Base-by-base conservation (phyloP, 2,797 vertebrate species). In the Gouania willdenowi region DNA sequence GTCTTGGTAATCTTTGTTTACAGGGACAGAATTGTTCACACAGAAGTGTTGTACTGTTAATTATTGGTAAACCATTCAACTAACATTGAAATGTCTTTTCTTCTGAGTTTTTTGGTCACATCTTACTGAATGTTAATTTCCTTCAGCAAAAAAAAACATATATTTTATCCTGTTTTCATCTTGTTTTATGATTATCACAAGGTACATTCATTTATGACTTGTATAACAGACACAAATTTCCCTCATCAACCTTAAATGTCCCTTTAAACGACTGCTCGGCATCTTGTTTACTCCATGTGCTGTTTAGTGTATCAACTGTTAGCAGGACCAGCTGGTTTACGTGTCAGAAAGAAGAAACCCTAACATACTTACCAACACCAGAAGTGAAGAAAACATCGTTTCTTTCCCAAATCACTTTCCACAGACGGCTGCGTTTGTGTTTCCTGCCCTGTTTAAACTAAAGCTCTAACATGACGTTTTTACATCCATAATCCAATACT, bases 251-350 rank as follows among this genome's bases (percentile, higher is more conserved):
- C 39, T 26, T 20, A 23, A 58, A 44, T 18, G 66, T 35, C 15
- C 14, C 9, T 51, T 57, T 64, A 24, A 67, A 62, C 26, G 47
- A 40, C 24, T 26, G 32, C 31, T 45, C 4, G 63, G 44, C 25
- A 40, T 69, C 38, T 65, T 67, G 58, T 77, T 79, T 71, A 49
- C 41, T 63, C 23, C 9, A 4, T 32, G 48, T 28, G 19, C 19
- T 4, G 40, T 60, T 39, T 71, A 8, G 33, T 19, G 21, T 57
- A 65, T 34, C 22, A 32, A 32, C 33, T 32, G 37, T 7, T 8
- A 57, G 32, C 23, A 28, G 41, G 38, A 60, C 64, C 69, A 71
- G 60, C 60, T 71, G 69, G 36, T 59, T n/a, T 44, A 24, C 59
- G 31, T 51, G 35, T 46, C 43, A 33, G 26, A 26, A 38, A 47